Evolutionary conservation across 2,113 vertebrate genomes (phyloP).

Genomic region (Bos javanicus): DNA sequence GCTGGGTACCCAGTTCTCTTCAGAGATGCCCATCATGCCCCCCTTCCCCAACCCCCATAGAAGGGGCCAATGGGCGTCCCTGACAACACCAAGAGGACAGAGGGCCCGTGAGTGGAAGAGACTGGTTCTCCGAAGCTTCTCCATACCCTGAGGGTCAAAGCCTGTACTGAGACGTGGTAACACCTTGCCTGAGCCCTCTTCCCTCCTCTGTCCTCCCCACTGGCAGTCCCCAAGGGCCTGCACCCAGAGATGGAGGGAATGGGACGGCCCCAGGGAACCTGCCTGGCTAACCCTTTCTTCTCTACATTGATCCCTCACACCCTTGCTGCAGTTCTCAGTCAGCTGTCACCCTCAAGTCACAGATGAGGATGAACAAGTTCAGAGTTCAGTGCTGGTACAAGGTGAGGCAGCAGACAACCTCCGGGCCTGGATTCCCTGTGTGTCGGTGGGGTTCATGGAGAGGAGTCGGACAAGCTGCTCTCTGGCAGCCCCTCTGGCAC

Average conservation of each 20-base stretch:
- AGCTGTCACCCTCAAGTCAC: neutral
- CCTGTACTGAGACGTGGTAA: neutral
- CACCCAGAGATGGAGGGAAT: neutral
- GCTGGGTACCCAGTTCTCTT: neutral
- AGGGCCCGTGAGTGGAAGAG: neutral
- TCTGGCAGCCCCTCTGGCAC: neutral
- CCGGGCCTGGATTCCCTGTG: fast-evolving
- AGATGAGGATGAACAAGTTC: neutral
- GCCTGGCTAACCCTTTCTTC: no score
- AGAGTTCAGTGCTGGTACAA: neutral
- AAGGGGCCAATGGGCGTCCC: neutral
- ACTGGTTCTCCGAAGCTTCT: neutral
- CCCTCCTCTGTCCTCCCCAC: neutral
- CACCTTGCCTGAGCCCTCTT: neutral
- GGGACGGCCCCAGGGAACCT: neutral
- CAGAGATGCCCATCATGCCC: neutral
- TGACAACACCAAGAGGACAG: neutral
- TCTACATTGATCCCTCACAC: fast-evolving
- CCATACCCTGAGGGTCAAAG: neutral
- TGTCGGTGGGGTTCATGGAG: neutral
- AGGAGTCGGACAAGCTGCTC: no score
- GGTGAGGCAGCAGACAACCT: neutral
- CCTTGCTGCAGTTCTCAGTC: neutral
- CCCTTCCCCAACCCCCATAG: neutral
- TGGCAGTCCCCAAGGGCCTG: neutral